phyloP scores from a whole-genome alignment of 1,140 invertebrate species.

The Plectrocnemia conspersa region DNA sequence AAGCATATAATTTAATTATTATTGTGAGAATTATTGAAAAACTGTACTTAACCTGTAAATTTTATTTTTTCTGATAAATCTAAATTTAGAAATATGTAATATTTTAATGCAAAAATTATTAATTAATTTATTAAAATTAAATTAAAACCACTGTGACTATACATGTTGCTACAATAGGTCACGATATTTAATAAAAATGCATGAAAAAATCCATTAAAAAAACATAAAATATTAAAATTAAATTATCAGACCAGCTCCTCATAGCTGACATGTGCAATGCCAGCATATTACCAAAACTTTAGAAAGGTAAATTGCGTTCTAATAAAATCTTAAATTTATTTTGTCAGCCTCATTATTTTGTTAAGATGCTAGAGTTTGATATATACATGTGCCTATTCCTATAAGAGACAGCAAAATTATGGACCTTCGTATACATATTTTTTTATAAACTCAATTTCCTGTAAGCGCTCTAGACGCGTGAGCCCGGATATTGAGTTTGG shows the following conservation, averaged over 20 bases:
- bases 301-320: neutral
- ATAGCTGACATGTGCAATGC: neutral
- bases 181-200: neutral
- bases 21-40: too few relatives aligned
- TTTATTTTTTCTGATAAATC: neutral
- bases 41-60: too few relatives aligned
- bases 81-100: neutral
- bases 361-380: too few relatives aligned
- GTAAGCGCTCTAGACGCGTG: too few relatives aligned
- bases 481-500: too few relatives aligned
- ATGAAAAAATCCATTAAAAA: neutral
- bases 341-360: constrained; percentile 4
- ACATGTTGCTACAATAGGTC: neutral
- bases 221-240: too few relatives aligned
- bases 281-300: neutral
- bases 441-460: too few relatives aligned
- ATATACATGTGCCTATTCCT: too few relatives aligned
- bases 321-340: neutral
- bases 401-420: too few relatives aligned
- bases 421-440: too few relatives aligned
- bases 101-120: neutral
- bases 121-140: neutral
- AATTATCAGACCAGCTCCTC: neutral
- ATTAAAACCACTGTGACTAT: neutral
- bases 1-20: too few relatives aligned